Evolutionary conservation across 2,113 vertebrate species (phyloP), one percentile per base, ranked within the genome.

Genomic region (Hiodon tergisus): DNA sequence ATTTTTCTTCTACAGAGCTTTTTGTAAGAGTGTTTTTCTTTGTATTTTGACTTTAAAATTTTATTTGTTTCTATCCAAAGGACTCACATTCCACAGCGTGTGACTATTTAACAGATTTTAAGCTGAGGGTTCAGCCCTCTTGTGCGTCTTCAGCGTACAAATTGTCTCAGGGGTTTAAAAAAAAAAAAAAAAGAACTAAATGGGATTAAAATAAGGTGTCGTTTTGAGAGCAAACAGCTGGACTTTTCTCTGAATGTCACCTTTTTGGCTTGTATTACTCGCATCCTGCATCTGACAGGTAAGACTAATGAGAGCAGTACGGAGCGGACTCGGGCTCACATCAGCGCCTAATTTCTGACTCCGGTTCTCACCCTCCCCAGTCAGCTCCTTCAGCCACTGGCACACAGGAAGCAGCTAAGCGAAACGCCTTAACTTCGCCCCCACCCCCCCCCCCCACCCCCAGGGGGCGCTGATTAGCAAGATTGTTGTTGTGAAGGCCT

Each of bases 141-240:
- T 6, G 74, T 83, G 70, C 72, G 77, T 82, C 80, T 67, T 72
- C 79, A 83, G 85, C 57, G 59, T 84, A 76, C 59, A 52, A 75
- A 81, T 83, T 78, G 87, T 88, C 90, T 91, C 89, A 92, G 90
- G 90, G 86, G 85, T 88, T 86, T 80, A 60, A 74, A 82, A 54
- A 57, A 4, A 48, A 47, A 57, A 55, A 31, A 31, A 31, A 31
- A 31, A 31, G 31, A 2, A 31, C 31, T 31, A 2, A 31, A 83
- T 74, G 55, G 55, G 78, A 80, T 74, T 76, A 81, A 54, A 54
- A 55, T 63, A n/a, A 74, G 52, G 57, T 65, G 16, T 46, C 4
- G 52, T 73, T 73, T 52, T 31, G 9, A 63, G 50, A 8, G 17
- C 62, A 75, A 55, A 11, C 3, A 31, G 11, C 17, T 6, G 47